Base-by-base conservation (phyloP, 2,888 invertebrate species). In the Tupiocoris notatus region DNA sequence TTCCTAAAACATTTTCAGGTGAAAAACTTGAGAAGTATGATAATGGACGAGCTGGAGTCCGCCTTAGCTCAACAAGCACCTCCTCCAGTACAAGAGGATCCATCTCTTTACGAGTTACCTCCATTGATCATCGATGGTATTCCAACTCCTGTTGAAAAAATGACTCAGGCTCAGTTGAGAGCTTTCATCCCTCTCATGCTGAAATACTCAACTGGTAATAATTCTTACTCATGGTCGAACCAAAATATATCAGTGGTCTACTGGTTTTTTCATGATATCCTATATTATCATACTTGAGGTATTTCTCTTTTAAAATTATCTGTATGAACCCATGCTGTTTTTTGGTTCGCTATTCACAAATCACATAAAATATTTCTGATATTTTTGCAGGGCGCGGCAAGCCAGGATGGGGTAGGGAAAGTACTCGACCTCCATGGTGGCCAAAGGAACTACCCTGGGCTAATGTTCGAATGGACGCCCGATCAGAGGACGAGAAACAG, bases 371-470 rank as follows among this genome's bases (percentile, higher is more conserved):
- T n/a, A n/a, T n/a, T n/a, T n/a, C n/a, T n/a, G n/a, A n/a, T n/a
- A n/a, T 23, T 6, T 24, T 80, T 79, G 17, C 77, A 84, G 89
- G 90, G 64, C 88, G 97, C 81, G 97, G 97, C 79, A 98, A 98
- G 85, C 98, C 97, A 62, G 97, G 97, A 58, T 98, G 98, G 98
- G 98, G 98, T 1, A 89, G 96, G 82, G 95, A 95, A 83, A 95
- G 96, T 18, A 97, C 96, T 77, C 88, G 96, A 80, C 98, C 98
- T 71, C 92, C 94, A 6, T 98, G 98, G 98, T 98, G 98, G 98
- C 98, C 98, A 21, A 93, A 93, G 84, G 97, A 97, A 86, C 87
- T 98, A 82, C 97, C 98, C 3, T 98, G 97, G 97, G 97, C 97
- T 78, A 98, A 98, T 86, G 97, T 98, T 16, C 88, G 97, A 81